These are phyloP conservation scores for Cantharis rufa DNA, from an alignment of 2,888 invertebrate genomes.

Conservation along the genomic window DNA sequence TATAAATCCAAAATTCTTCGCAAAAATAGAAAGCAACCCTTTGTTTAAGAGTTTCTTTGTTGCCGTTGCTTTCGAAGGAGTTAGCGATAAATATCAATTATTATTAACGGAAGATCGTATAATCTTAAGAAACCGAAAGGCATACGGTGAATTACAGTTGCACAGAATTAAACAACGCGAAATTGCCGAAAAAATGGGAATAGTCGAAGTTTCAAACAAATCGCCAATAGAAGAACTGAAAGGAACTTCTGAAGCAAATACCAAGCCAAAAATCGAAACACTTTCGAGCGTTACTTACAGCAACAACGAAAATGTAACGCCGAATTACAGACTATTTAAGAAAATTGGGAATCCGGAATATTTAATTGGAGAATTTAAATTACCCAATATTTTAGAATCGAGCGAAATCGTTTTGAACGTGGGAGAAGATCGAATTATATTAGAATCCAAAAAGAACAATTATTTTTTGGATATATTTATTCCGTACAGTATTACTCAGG, in stretches of 20 bases:
- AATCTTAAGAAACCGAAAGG: conserved; percentile 73
- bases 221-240: conserved; percentile 67
- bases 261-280: conserved; percentile 47
- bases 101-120: conserved; percentile 69
- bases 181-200: conserved; percentile 56
- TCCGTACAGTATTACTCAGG: conserved; percentile 67
- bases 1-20: conserved; percentile 76
- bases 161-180: conserved; percentile 77
- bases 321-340: conserved; percentile 64
- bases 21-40: conserved; percentile 71
- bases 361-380: conserved; percentile 66
- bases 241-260: conserved; percentile 36
- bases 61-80: conserved; percentile 76
- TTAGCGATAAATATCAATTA: conserved; percentile 78
- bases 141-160: conserved; percentile 72
- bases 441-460: conserved; percentile 65
- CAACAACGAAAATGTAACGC: conserved; percentile 51
- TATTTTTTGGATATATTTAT: conserved; percentile 72
- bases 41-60: conserved; percentile 80
- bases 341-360: conserved; percentile 62
- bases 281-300: conserved; percentile 39
- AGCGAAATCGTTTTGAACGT: conserved; percentile 70
- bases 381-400: conserved; percentile 63
- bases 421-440: conserved; percentile 74
- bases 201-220: conserved; percentile 31